Evolutionary conservation across 1,140 invertebrate genomes (phyloP), one percentile per base, ranked within the genome.

Genomic region (Piezodorus guildinii): DNA sequence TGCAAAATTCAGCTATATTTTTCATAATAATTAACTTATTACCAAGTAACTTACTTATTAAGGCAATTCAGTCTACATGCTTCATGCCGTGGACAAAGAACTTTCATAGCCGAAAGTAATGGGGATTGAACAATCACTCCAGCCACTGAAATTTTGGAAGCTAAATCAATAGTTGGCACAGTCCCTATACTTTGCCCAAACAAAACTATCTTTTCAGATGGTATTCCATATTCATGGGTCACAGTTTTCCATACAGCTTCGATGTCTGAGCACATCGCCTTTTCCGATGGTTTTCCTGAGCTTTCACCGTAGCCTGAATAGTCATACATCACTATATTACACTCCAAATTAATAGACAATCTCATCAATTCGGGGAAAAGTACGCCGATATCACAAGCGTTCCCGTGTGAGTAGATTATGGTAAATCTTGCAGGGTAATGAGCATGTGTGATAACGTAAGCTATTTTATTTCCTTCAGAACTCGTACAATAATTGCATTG

Each of bases 281-380:
- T 85, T 74, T 88, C 86, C 3, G 82, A 83, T 5, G 86, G 82
- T 69, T 81, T 83, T n/a, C 87, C 86, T 12, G 73, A 74, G 64
- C 77, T 79, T 27, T 74, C 72, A 6, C 79, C 80, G 73, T 81
- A 82, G 62, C 86, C 85, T 65, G 83, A 85, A 74, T 88, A 88
- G 74, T 88, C 86, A 73, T 86, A 88, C 71, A 82, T 83, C 72
- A 89, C 85, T 63, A 88, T 82, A 73, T 90, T 88, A 71, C 85
- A 87, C 67, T 85, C 82, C 62, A 87, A 80, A 63, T 83, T 71
- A 34, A 78, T 77, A 17, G 84, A 85, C 44, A 89, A 76, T 27
- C 82, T 82, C 65, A 84, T 77, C 69, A 85, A 86, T 70, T 86
- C 86, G 70, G 79, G 81, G 70, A 79, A 81, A 83, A 87, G 85